Percentiles rank a stretch among this genome's conserved stretches.
Evolutionary conservation across 2,797 vertebrate genomes (phyloP).

Genomic region (Emys orbicularis): DNA sequence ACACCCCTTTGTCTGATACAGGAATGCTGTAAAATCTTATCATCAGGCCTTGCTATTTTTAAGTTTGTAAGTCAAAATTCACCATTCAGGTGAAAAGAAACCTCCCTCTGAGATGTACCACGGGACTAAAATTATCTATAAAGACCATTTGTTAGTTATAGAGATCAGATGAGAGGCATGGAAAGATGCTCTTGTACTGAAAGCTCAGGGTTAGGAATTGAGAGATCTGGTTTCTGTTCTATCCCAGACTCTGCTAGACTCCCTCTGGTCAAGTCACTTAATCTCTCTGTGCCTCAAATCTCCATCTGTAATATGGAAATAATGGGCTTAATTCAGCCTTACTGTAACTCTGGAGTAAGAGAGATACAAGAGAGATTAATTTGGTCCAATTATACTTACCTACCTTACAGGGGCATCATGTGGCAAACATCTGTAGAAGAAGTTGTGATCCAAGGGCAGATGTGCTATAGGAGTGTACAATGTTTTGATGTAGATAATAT

Average conservation of each 20-base stretch:
- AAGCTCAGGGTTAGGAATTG: neutral
- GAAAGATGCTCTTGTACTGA: neutral
- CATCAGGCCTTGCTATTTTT: neutral
- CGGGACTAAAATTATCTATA: neutral
- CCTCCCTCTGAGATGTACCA: neutral
- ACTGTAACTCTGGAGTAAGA: conserved; percentile 6
- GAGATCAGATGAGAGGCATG: neutral
- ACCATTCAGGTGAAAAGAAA: neutral
- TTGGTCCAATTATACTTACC: conserved; percentile 31
- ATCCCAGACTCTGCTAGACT: conserved; percentile 5
- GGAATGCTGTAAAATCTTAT: neutral
- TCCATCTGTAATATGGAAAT: neutral
- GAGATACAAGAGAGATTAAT: neutral
- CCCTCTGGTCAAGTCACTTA: conserved; percentile 41
- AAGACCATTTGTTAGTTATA: neutral
- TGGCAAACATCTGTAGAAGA: neutral
- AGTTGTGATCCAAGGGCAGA: neutral
- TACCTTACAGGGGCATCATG: conserved; percentile 18
- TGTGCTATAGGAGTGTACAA: neutral
- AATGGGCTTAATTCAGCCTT: conserved; percentile 21
- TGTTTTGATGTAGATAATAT: conserved; percentile 17
- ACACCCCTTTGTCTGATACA: neutral
- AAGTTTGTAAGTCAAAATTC: neutral
- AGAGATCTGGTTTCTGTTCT: neutral
- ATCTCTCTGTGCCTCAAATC: neutral